phyloP scores from a whole-genome alignment of 1,140 invertebrate species.

The Saccostrea glomerata region DNA sequence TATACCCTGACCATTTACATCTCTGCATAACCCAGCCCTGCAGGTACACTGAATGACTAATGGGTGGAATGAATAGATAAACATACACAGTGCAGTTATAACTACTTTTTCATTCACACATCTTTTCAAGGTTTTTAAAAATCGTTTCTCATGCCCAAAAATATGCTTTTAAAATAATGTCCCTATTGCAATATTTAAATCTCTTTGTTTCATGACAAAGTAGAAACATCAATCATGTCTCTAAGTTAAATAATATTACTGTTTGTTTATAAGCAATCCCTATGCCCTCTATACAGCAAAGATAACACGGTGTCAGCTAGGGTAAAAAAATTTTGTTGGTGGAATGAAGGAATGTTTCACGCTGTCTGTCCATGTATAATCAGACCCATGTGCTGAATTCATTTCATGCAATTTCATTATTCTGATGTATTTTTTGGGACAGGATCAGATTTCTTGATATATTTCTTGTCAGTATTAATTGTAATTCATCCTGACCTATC shows the following conservation, averaged over 20 bases:
- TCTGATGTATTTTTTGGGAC: not conserved
- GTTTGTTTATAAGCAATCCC: not conserved
- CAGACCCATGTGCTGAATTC: slow-evolving; percentile 6
- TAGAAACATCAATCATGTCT: not conserved
- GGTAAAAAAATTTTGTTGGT: not conserved
- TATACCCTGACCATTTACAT: not conserved
- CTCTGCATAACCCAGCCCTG: not conserved
- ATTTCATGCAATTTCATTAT: not conserved
- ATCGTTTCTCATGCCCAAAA: not conserved
- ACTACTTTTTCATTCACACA: not conserved
- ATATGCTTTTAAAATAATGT: slow-evolving; percentile 14
- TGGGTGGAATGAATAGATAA: not conserved
- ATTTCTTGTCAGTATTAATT: not conserved
- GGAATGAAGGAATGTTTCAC: not conserved
- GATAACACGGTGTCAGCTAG: not conserved
- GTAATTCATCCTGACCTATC: not conserved
- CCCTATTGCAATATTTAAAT: not conserved
- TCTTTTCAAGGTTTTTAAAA: slow-evolving; percentile 8
- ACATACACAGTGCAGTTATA: not conserved
- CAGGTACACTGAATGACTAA: slow-evolving; percentile 11
- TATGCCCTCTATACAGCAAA: not conserved
- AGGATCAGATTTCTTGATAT: slow-evolving; percentile 24
- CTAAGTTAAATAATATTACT: not conserved
- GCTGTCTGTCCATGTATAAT: slow-evolving; percentile 1
- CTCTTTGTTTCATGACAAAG: slow-evolving; percentile 25